phyloP scores from a whole-genome alignment of 2,888 invertebrate genomes.

The Pelosia muscerda region DNA sequence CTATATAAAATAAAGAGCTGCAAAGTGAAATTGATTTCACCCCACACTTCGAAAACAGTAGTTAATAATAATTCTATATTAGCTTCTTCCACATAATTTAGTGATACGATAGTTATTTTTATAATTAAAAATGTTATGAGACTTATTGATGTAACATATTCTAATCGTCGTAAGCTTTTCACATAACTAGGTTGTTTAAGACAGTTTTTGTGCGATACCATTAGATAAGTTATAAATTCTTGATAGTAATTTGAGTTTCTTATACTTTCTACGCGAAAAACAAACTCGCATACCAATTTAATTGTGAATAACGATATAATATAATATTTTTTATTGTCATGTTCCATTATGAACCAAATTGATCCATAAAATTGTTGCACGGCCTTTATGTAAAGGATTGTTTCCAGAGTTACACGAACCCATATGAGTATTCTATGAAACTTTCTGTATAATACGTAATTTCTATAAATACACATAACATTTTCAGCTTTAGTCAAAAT shows the following conservation, averaged over 20 bases:
- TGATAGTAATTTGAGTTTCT: background rate
- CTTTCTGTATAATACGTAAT: background rate
- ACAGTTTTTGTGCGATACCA: background rate
- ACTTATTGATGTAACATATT: background rate
- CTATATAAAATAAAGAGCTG: conserved; percentile 10
- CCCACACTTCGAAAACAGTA: background rate
- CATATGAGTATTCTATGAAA: background rate
- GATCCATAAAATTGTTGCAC: background rate
- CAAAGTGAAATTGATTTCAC: conserved; percentile 7
- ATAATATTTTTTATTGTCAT: background rate
- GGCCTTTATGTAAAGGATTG: background rate
- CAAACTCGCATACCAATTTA: background rate
- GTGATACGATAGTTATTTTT: background rate
- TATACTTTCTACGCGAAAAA: background rate
- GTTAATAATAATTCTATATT: background rate
- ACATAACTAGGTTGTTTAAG: background rate
- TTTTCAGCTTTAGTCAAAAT: conserved; percentile 6
- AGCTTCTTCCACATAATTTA: background rate
- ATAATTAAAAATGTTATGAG: background rate
- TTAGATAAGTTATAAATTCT: background rate
- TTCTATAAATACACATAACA: conserved; percentile 14
- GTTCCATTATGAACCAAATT: background rate
- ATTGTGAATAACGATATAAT: too few species aligned
- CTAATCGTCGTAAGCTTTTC: background rate
- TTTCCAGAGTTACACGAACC: background rate